Percentiles rank a stretch among this genome's conserved stretches.
These are phyloP conservation scores for Drosophila insularis DNA, from an alignment of 1,140 invertebrate genomes.

Conservation along the genomic window DNA sequence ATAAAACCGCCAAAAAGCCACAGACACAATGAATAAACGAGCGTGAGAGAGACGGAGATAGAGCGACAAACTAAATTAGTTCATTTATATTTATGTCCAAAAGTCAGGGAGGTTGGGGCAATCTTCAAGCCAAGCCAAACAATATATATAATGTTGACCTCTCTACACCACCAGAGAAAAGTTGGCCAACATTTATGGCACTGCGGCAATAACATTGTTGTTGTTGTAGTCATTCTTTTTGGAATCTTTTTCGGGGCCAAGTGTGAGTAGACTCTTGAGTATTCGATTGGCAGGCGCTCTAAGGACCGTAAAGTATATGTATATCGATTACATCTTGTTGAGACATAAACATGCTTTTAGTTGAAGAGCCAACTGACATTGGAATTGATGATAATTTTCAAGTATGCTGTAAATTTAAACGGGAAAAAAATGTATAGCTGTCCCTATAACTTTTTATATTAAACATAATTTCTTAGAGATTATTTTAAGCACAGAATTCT, in stretches of 20 bases:
- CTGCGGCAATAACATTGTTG: slow-evolving; percentile 62
- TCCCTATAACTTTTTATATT: too few relatives aligned
- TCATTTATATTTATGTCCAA: slow-evolving; percentile 57
- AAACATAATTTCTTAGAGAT: too few relatives aligned
- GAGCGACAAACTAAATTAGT: slow-evolving; percentile 63
- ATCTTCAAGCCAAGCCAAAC: slow-evolving; percentile 13
- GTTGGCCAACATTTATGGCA: slow-evolving; percentile 69
- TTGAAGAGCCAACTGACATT: slow-evolving; percentile 3
- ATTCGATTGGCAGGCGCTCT: not conserved
- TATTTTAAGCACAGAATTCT: too few relatives aligned
- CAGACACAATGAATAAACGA: too few relatives aligned
- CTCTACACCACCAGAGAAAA: slow-evolving; percentile 11
- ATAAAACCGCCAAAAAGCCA: slow-evolving; percentile 43
- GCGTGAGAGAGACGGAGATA: slow-evolving; percentile 14
- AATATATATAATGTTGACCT: slow-evolving; percentile 2
- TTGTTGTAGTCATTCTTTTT: slow-evolving; percentile 22
- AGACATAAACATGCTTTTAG: not conserved
- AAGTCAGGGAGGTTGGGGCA: not conserved
- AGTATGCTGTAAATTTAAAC: not conserved
- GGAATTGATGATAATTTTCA: slow-evolving; percentile 1
- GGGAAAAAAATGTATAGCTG: too few relatives aligned
- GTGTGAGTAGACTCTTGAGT: slow-evolving; percentile 15
- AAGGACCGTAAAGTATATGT: not conserved
- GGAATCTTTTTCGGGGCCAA: slow-evolving; percentile 11
- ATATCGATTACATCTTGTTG: slow-evolving; percentile 14